Percentiles rank a stretch among this genome's conserved stretches.
Evolutionary conservation across 92 coral and sea anemone species (phyloP).

Genomic region (Zoanthus sociatus): DNA sequence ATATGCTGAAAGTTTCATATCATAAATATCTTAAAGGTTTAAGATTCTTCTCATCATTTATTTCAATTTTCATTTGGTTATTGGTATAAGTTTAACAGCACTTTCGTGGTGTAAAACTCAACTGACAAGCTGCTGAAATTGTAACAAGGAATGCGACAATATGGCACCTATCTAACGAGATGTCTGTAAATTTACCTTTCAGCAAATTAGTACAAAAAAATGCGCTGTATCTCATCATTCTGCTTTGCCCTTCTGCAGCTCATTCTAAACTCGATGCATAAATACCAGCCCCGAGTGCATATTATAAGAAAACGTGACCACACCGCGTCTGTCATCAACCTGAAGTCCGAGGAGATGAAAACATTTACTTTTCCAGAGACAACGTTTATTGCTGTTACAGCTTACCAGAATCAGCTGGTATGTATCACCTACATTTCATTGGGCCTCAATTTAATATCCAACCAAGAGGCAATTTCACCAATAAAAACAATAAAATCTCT

Average conservation of each 20-base stretch:
- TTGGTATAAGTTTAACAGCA: neutral
- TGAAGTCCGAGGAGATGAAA: constrained; percentile 87
- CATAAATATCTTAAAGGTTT: neutral
- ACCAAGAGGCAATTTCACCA: too few species aligned
- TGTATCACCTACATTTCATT: constrained; percentile 24
- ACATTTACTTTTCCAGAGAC: constrained; percentile 89
- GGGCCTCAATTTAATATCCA: neutral
- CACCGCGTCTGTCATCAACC: constrained; percentile 90
- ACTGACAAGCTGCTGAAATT: constrained; percentile 50
- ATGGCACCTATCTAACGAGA: constrained; percentile 54
- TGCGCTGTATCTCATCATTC: neutral
- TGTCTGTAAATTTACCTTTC: constrained; percentile 53
- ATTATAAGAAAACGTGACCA: constrained; percentile 90
- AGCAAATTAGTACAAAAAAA: constrained; percentile 46
- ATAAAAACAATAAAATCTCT: too few species aligned
- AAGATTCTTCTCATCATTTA: neutral
- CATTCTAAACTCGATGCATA: constrained; percentile 95
- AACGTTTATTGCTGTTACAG: constrained; percentile 94
- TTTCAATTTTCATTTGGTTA: neutral
- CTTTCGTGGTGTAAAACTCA: constrained; percentile 25
- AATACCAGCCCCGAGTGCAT: constrained; percentile 92
- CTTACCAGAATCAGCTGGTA: constrained; percentile 98
- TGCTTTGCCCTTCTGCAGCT: neutral
- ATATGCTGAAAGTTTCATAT: neutral
- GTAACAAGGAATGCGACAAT: constrained; percentile 47